Evolutionary conservation across 2,888 invertebrate genomes (phyloP).

Genomic region (Stratiomys singularior): DNA sequence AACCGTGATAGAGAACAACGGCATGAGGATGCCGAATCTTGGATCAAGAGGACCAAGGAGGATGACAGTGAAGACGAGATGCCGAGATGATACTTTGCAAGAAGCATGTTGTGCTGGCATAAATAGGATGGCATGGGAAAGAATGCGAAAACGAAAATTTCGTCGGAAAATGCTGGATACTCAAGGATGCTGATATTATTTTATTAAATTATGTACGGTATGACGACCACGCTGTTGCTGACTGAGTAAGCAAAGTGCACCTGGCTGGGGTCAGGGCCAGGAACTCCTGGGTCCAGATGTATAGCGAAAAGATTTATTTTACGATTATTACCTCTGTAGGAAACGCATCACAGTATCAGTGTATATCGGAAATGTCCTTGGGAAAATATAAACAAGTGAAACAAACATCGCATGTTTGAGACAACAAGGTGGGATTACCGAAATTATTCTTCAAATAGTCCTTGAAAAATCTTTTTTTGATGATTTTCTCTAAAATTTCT

Average conservation of each 20-base stretch:
- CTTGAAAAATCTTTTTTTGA: not conserved
- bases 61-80: not conserved
- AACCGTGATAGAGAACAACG: not conserved
- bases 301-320: not conserved
- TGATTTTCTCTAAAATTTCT: not conserved
- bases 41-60: too few relatives aligned
- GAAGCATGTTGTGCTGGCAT: not conserved
- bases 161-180: not conserved
- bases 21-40: not conserved
- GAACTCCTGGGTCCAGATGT: not conserved
- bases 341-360: too few relatives aligned
- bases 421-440: too few relatives aligned
- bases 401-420: too few relatives aligned
- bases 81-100: not conserved
- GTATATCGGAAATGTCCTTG: too few relatives aligned
- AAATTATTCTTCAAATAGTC: too few relatives aligned
- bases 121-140: not conserved
- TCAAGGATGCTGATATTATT: not conserved
- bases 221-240: not conserved
- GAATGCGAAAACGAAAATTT: not conserved
- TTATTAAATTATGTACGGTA: not conserved
- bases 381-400: too few relatives aligned
- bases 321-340: not conserved
- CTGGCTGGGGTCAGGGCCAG: not conserved
- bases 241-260: not conserved